Conservation (phyloP, 2,888 invertebrate genomes). For the Pammene aurita region DNA sequence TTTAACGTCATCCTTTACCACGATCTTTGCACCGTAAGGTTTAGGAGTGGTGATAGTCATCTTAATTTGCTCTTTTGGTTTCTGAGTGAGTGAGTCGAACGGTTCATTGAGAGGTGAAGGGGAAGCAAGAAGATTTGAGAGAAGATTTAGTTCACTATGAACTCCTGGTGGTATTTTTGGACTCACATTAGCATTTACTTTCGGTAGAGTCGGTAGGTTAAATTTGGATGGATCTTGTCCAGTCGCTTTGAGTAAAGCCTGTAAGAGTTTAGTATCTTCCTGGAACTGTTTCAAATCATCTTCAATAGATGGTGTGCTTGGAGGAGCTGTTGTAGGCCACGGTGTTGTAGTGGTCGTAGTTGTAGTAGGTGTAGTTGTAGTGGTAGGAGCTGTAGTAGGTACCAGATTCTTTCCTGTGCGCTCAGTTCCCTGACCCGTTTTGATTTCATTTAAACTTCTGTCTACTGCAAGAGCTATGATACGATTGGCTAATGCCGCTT, state of each 20-base stretch:
- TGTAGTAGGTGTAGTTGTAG: conserved; percentile 52
- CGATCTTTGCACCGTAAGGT: conserved; percentile 72
- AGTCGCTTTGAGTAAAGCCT: conserved; percentile 76
- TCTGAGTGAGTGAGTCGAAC: conserved; percentile 65
- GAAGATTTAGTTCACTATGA: conserved; percentile 64
- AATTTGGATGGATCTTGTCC: conserved; percentile 77
- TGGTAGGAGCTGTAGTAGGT: conserved; percentile 56
- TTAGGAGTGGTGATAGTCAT: conserved; percentile 56
- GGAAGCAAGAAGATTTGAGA: conserved; percentile 69
- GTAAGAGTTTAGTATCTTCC: conserved; percentile 76
- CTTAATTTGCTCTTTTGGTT: conserved; percentile 55
- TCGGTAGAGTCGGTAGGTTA: conserved; percentile 71
- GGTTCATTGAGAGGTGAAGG: conserved; percentile 70
- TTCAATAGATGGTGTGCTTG: conserved; percentile 67
- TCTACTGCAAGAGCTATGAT: conserved; percentile 82
- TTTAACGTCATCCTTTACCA: conserved; percentile 68
- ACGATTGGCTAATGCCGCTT: conserved; percentile 78
- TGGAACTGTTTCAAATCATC: conserved; percentile 78
- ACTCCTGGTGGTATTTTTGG: conserved; percentile 53
- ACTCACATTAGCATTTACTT: conserved; percentile 67
- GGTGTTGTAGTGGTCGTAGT: conserved; percentile 59
- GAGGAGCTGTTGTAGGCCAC: conserved; percentile 59
- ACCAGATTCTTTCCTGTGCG: conserved; percentile 63
- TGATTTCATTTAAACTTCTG: conserved; percentile 75
- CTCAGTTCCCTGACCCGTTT: conserved; percentile 58